Evolutionary conservation across 1,140 invertebrate species (phyloP).

Genomic region (Zaprionus nigranus): DNA sequence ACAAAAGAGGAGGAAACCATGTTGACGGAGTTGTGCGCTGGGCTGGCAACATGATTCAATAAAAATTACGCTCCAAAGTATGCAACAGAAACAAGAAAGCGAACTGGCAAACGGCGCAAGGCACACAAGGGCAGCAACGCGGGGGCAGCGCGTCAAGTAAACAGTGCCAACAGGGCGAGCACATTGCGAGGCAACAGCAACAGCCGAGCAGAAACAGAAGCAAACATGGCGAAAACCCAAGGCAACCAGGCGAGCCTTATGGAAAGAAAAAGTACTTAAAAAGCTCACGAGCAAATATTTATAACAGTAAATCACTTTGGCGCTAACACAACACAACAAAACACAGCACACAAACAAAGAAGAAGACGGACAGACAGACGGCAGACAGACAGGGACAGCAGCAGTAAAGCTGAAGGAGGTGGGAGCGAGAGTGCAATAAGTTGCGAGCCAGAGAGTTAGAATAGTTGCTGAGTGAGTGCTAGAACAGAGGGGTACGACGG

Average conservation of each 20-base stretch:
- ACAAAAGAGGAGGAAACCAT: slow-evolving; percentile 51
- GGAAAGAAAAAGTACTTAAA: slow-evolving; percentile 81
- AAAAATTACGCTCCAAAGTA: slow-evolving; percentile 81
- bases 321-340: slow-evolving; percentile 59
- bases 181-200: slow-evolving; percentile 46
- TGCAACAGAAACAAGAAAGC: slow-evolving; percentile 71
- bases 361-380: slow-evolving; percentile 7
- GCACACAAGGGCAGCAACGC: background rate
- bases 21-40: slow-evolving; percentile 26
- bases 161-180: slow-evolving; percentile 46
- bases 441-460: background rate
- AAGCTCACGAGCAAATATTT: slow-evolving; percentile 82
- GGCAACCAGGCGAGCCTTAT: slow-evolving; percentile 33
- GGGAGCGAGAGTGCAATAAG: slow-evolving; percentile 17
- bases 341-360: slow-evolving; percentile 20
- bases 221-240: slow-evolving; percentile 65
- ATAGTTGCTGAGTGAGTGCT: background rate
- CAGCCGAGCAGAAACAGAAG: slow-evolving; percentile 19
- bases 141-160: slow-evolving; percentile 24
- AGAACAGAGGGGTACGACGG: background rate
- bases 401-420: background rate
- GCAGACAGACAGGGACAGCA: background rate
- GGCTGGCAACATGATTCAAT: slow-evolving; percentile 76
- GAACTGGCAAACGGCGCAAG: slow-evolving; percentile 19
- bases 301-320: slow-evolving; percentile 83